These are phyloP conservation scores for Chaetophractus vellerosus DNA, from an alignment of 2,797 vertebrate species.

Conservation along the genomic window DNA sequence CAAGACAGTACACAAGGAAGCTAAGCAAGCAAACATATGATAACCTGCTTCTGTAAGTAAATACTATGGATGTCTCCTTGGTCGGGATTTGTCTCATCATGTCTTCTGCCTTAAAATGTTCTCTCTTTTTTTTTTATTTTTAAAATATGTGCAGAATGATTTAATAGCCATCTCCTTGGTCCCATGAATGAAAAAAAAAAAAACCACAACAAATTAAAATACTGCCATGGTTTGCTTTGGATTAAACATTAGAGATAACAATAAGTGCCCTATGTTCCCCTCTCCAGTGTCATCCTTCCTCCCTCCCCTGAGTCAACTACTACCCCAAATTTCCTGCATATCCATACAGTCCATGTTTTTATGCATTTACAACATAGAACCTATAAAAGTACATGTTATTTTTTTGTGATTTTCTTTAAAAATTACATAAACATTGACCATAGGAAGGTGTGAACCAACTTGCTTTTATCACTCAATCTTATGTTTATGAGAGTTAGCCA, in stretches of 20 bases:
- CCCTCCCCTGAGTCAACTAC: neutral
- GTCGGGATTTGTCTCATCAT: neutral
- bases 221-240: neutral
- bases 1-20: neutral
- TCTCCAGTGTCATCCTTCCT: neutral
- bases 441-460: neutral
- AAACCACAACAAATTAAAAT: too few species aligned
- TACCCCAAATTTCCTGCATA: neutral
- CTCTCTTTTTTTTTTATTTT: neutral
- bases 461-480: neutral
- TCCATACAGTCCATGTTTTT: neutral
- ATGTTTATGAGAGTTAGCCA: neutral
- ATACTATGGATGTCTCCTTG: neutral
- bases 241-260: neutral
- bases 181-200: neutral
- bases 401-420: constrained; percentile 10
- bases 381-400: neutral
- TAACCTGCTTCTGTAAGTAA: neutral
- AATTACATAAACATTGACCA: neutral
- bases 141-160: neutral
- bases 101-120: neutral
- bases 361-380: neutral
- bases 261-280: neutral
- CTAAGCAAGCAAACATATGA: neutral
- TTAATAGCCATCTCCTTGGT: neutral